Conservation (phyloP, 2,797 vertebrate genomes). For the Channallabes apus region DNA sequence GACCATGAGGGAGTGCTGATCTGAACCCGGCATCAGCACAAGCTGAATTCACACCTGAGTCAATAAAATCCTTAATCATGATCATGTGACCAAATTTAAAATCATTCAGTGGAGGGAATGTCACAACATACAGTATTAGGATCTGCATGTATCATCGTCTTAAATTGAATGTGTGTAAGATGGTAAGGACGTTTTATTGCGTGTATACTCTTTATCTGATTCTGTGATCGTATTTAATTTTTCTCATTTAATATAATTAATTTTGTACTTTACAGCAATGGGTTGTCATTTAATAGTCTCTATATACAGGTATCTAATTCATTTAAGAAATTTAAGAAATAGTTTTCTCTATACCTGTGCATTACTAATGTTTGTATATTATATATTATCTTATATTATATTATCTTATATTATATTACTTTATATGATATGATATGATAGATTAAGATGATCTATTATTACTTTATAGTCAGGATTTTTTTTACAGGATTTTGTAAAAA, state of each 20-base stretch:
- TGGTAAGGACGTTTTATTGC: background rate
- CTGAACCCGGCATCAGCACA: conserved; percentile 19
- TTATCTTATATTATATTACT: no score
- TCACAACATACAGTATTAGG: background rate
- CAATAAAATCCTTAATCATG: background rate
- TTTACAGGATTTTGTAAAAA: background rate
- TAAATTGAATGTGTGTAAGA: background rate
- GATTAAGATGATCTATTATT: no score
- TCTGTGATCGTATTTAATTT: background rate
- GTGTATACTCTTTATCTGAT: background rate
- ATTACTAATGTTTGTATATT: background rate
- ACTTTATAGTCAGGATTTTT: background rate
- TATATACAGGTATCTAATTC: background rate
- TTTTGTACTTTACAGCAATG: background rate
- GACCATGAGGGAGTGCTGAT: conserved; percentile 11
- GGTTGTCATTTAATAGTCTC: background rate
- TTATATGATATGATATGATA: no score
- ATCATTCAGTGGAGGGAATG: background rate
- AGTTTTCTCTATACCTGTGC: background rate
- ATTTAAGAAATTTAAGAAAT: background rate
- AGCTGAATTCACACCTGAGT: conserved; percentile 22
- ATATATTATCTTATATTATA: no score
- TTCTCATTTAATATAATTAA: background rate
- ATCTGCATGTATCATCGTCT: background rate
- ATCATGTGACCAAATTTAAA: background rate